Evolutionary conservation across 2,113 vertebrate genomes (phyloP), one percentile per base, ranked within the genome.

Genomic region (Peromyscus californicus): DNA sequence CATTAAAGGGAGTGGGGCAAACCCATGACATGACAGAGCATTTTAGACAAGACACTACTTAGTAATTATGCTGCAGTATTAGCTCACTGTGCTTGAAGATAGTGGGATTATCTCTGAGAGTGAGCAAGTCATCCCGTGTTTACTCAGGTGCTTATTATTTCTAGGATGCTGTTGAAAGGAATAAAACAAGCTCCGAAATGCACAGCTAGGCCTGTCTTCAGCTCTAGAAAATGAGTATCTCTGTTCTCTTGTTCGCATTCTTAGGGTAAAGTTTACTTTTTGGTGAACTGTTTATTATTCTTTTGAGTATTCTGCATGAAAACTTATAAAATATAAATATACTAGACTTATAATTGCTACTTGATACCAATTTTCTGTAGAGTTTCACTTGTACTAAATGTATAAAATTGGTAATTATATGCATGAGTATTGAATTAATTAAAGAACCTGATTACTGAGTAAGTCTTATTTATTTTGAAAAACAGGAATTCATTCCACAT

Each of bases 391-490:
- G 21, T 91, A 63, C 22, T 95, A 72, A 83, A 42, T 95, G 6
- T 79, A 69, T 90, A 54, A 82, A 96, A 93, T 51, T 89, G 83
- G 75, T 96, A 95, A 96, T 93, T 96, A 90, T 84, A 57, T 42
- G 15, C 19, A 31, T 78, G 16, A 24, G 31, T 94, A 79, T 93
- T 96, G 91, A 85, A 92, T 95, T 79, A 95, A 96, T 96, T 95
- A 93, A 95, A 95, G 93, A 92, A 75, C 57, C n/a, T 83, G 31
- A 96, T 92, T 92, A 84, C 26, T 63, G 39, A 83, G 5, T n/a
- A 15, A 91, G 88, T 95, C 3, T 29, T 94, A 88, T 89, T 98
- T 96, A 95, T 94, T 95, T 97, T 69, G 42, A 90, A 96, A 91
- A 76, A 74, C 19, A 83, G 33, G 31, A 93, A 90, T 96, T 93